Conservation (phyloP, 2,888 invertebrate species). For the Aporophyla nigra region DNA sequence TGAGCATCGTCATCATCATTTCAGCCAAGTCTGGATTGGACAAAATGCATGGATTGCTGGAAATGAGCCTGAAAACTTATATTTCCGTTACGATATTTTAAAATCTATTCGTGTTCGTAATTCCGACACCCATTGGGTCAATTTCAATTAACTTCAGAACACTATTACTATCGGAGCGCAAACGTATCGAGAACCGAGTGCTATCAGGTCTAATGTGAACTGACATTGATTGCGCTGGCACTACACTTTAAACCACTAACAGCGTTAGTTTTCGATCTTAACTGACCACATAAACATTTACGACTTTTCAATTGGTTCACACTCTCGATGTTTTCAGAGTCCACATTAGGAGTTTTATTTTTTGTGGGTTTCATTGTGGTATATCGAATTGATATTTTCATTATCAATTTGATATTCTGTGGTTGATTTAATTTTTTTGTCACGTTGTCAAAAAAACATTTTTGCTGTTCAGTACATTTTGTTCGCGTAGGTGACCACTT, state of each 20-base stretch:
- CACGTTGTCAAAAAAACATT: too few species aligned
- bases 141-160: constrained; percentile 33
- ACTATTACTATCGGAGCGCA: constrained; percentile 8
- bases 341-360: neutral
- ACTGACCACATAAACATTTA: constrained; percentile 50
- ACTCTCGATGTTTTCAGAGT: constrained; percentile 1
- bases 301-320: constrained; percentile 36
- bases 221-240: constrained; percentile 48
- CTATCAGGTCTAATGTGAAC: constrained; percentile 36
- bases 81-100: neutral
- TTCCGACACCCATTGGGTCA: constrained; percentile 17
- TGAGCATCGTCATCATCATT: too few species aligned
- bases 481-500: too few species aligned
- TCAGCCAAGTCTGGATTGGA: too few species aligned
- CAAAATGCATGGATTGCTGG: too few species aligned
- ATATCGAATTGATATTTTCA: neutral
- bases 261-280: constrained; percentile 42
- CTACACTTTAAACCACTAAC: constrained; percentile 38
- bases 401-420: neutral
- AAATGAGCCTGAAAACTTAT: neutral
- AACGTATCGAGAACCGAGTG: constrained; percentile 15
- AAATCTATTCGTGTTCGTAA: neutral
- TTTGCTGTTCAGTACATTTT: too few species aligned
- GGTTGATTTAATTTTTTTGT: neutral
- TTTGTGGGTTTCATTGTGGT: neutral